Evolutionary conservation across 2,113 vertebrate species (phyloP), one percentile per base, ranked within the genome.

Genomic region (Myotis davidii): DNA sequence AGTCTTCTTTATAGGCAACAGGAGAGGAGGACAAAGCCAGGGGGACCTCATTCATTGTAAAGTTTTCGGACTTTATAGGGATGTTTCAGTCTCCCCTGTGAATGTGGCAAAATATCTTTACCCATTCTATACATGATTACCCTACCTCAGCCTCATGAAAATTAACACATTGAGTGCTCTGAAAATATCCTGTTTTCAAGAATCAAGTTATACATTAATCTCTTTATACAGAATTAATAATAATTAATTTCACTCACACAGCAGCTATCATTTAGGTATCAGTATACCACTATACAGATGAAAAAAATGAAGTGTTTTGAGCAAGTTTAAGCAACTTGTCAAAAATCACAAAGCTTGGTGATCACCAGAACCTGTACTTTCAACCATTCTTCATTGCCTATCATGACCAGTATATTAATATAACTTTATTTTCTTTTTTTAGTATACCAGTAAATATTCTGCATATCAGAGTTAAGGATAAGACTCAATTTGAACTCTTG

Each of bases 101-200:
- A 84, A 8, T 27, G 13, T 39, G 56, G n/a, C 54, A 87, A 79
- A 87, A 74, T 77, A 77, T 61, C 59, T 73, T 93, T 72, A 56
- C 29, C 29, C 6, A 10, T 50, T 50, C 45, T 39, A 1, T 50
- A 25, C 69, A 56, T 37, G 34, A 39, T 45, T 39, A 65, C 21
- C 48, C 13, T 88, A 94, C 3, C 20, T n/a, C 84, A 32, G 72
- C 21, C 21, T 94, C 48, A 78, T 92, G 42, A 92, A 94, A 92
- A 89, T 77, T 34, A 78, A 17, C 27, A 27, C 34, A 32, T 7
- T 42, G 17, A 85, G 12, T n/a, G 8, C 13, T 87, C 65, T 91
- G 23, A 86, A 94, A 90, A 87, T 42, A 52, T 9, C 11, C 27
- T 79, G 13, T 76, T 93, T 91, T 91, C 12, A 86, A 76, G 25